Evolutionary conservation across 2,113 vertebrate genomes (phyloP).

Genomic region (Stercorarius parasiticus): DNA sequence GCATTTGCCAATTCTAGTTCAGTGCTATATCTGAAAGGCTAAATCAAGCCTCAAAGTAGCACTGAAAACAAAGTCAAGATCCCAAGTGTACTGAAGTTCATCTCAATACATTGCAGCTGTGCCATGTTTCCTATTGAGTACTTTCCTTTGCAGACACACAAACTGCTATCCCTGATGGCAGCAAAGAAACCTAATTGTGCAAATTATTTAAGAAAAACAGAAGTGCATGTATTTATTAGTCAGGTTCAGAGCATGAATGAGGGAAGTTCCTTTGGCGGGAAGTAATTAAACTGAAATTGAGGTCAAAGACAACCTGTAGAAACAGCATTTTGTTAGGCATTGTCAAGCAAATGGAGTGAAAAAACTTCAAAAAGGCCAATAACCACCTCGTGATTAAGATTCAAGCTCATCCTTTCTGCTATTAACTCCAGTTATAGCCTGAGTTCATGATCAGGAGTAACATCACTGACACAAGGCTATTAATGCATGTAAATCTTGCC

Average conservation of each 20-base stretch:
- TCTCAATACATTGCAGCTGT: background rate
- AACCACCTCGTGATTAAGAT: background rate
- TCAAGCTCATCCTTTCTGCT: background rate
- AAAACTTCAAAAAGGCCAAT: background rate
- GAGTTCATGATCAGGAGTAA: background rate
- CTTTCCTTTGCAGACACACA: background rate
- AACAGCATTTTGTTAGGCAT: background rate
- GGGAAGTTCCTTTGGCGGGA: background rate
- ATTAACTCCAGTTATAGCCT: background rate
- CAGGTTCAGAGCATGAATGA: background rate
- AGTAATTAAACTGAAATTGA: constrained; percentile 7
- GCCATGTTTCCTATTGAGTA: background rate
- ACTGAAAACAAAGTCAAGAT: background rate
- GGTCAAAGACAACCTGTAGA: background rate
- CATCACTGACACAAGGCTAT: background rate
- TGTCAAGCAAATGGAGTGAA: background rate
- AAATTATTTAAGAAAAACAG: background rate
- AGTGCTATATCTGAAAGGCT: background rate
- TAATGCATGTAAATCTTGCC: background rate
- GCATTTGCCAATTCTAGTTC: background rate
- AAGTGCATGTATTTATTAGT: background rate
- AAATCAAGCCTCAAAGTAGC: background rate
- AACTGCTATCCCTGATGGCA: background rate
- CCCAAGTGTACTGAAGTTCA: background rate
- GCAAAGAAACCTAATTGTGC: background rate